Percentiles rank a stretch among this genome's conserved stretches.
Evolutionary conservation across 2,797 vertebrate genomes (phyloP).

Genomic region (Urosaurus nigricauda): DNA sequence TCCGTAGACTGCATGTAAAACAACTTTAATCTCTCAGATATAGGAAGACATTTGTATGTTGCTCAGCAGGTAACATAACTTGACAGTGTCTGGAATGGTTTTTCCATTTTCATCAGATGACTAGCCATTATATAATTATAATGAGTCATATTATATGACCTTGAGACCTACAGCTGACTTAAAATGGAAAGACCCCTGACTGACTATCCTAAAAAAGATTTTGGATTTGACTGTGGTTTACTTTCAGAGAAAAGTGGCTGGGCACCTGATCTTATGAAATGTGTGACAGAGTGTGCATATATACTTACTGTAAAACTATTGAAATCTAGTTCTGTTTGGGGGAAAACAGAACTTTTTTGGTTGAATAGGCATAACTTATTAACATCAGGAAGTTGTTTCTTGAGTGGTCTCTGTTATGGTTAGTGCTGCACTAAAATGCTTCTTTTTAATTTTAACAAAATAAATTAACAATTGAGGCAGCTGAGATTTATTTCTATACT

Average conservation of each 20-base stretch:
- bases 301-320: not conserved
- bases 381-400: not conserved
- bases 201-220: not conserved
- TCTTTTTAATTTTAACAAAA: not conserved
- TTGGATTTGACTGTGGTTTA: not conserved
- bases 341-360: not conserved
- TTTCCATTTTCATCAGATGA: slow-evolving; percentile 3
- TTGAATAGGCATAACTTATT: not conserved
- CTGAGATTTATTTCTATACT: slow-evolving; percentile 13
- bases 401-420: not conserved
- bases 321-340: not conserved
- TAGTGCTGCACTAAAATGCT: not conserved
- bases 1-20: not conserved
- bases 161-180: not conserved
- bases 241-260: not conserved
- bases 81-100: not conserved
- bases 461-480: slow-evolving; percentile 16
- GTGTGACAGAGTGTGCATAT: not conserved
- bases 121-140: not conserved
- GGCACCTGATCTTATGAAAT: not conserved
- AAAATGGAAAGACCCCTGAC: not conserved
- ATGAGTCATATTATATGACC: not conserved
- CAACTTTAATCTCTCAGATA: not conserved
- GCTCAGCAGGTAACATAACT: not conserved
- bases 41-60: not conserved